Conservation (phyloP, 2,113 vertebrate species). For the Lagopus muta region DNA sequence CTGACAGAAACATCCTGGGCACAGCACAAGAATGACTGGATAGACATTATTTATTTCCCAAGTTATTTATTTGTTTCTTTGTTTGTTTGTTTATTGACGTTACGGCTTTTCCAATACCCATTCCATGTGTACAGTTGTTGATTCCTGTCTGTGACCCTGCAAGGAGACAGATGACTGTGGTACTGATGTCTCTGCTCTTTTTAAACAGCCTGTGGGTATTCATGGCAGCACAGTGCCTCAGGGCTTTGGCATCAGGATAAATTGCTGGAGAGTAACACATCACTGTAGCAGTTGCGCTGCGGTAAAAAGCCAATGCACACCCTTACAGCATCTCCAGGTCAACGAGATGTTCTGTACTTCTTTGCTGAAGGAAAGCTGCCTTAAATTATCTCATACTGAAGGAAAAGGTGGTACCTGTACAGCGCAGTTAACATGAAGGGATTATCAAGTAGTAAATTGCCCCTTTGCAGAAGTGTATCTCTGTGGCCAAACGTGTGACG, state of each 20-base stretch:
- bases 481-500: neutral
- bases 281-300: neutral
- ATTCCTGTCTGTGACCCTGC: neutral
- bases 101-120: constrained; percentile 7
- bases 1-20: neutral
- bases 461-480: neutral
- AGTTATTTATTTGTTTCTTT: neutral
- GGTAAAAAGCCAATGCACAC: neutral
- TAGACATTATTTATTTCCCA: neutral
- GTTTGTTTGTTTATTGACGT: neutral
- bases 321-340: neutral
- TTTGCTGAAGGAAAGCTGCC: neutral
- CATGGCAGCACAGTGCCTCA: neutral
- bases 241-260: constrained; percentile 16
- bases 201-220: neutral
- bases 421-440: neutral
- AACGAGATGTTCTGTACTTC: neutral
- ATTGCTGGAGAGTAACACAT: constrained; percentile 7
- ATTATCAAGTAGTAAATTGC: neutral
- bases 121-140: neutral
- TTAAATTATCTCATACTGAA: neutral
- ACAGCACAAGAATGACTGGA: neutral
- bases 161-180: neutral
- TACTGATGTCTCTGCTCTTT: constrained; percentile 1
- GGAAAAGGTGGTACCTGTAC: neutral